Conservation (phyloP, 2,888 invertebrate genomes). For the Acrocyrtus sp. region DNA sequence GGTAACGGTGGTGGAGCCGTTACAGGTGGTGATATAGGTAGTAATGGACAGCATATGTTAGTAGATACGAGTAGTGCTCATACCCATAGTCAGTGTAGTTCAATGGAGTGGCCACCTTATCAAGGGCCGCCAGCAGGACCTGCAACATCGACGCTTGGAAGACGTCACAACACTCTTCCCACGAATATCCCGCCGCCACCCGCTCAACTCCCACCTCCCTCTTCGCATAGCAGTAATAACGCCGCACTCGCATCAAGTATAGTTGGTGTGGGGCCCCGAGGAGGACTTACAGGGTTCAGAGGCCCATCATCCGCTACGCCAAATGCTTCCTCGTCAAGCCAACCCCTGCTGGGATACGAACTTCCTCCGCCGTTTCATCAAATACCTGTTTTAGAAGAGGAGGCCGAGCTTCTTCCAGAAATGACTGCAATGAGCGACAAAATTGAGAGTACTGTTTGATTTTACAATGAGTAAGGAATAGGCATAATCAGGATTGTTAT, state of each 20-base stretch:
- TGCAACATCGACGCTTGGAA: constrained; percentile 40
- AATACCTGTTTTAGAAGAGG: constrained; percentile 62
- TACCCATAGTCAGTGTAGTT: constrained; percentile 48
- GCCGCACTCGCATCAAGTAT: constrained; percentile 24
- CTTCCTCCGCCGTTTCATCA: constrained; percentile 60
- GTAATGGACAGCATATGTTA: constrained; percentile 53
- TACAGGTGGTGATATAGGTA: constrained; percentile 36
- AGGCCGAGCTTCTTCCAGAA: constrained; percentile 61
- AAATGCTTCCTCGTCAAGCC: constrained; percentile 51
- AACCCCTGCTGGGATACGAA: constrained; percentile 57
- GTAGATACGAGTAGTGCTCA: constrained; percentile 52
- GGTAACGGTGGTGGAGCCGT: constrained; percentile 39
- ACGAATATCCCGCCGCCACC: constrained; percentile 56
- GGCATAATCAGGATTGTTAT: too few species aligned
- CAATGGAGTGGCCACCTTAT: constrained; percentile 62
- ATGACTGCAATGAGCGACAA: constrained; percentile 62
- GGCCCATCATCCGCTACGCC: constrained; percentile 22
- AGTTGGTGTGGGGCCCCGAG: constrained; percentile 42
- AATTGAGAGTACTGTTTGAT: constrained; percentile 63
- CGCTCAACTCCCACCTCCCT: constrained; percentile 38
- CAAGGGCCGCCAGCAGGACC: constrained; percentile 52
- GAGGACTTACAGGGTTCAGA: constrained; percentile 43
- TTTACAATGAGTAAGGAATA: too few species aligned
- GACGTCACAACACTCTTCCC: constrained; percentile 47
- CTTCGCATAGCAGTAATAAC: too few species aligned